phyloP scores from a whole-genome alignment of 2,113 vertebrate species.

The Emydocephalus ijimae region DNA sequence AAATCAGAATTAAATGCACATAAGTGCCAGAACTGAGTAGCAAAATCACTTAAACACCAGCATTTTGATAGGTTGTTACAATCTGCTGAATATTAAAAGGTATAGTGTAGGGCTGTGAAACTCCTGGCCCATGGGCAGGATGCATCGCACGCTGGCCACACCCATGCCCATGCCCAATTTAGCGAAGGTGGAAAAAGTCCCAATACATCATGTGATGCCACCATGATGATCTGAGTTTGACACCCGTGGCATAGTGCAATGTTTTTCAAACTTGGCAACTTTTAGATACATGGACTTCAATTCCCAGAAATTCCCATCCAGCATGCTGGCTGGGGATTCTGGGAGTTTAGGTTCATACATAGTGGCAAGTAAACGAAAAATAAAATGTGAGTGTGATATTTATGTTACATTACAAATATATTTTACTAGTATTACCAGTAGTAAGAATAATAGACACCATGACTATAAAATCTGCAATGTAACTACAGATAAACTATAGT shows the following conservation, averaged over 20 bases:
- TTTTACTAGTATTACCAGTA: not conserved
- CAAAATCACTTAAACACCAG: constrained; percentile 7
- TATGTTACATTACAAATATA: not conserved
- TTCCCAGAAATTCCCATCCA: not conserved
- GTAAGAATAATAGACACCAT: not conserved
- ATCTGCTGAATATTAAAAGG: constrained; percentile 2
- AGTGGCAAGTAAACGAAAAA: not conserved
- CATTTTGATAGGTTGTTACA: not conserved
- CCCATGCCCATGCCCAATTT: too few species aligned
- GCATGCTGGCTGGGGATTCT: not conserved
- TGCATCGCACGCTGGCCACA: too few species aligned
- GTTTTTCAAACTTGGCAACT: not conserved
- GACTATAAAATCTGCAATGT: not conserved
- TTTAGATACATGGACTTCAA: not conserved
- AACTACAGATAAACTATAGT: not conserved
- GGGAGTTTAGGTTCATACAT: not conserved
- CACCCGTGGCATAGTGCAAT: too few species aligned
- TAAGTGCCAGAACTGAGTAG: not conserved
- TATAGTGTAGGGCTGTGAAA: too few species aligned
- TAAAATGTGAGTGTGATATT: not conserved
- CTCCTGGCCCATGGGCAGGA: too few species aligned
- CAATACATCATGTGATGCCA: too few species aligned
- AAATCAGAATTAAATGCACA: not conserved
- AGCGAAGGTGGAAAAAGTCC: too few species aligned
- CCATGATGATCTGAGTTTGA: too few species aligned